Base-by-base conservation (phyloP, 2,797 vertebrate genomes). In the Bryconaethiops microstoma region DNA sequence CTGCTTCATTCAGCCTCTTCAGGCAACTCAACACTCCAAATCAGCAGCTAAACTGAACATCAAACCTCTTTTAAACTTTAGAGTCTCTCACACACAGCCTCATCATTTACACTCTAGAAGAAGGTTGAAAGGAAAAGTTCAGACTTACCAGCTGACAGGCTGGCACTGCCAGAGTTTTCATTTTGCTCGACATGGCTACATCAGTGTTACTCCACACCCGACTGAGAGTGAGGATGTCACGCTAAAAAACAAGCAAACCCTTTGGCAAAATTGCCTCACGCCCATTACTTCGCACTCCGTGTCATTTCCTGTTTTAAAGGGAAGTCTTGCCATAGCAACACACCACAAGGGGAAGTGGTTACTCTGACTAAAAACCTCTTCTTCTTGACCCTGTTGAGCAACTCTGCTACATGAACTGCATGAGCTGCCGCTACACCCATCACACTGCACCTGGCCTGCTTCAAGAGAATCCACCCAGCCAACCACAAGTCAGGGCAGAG, bases 311-410 rank as follows among this genome's bases (percentile, higher is more conserved):
- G 88, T 79, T 84, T 79, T 60, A 84, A 81, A 77, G 82, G 88
- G 86, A 89, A 87, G 84, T 86, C 84, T 81, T 84, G 54, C 86
- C 86, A 88, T 88, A 79, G 88, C 85, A 85, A 87, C 86, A 82
- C 79, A 83, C 89, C 88, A 8, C 88, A 89, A 90, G 83, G 88
- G 87, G 89, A 89, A 87, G 83, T 63, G 82, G 76, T 83, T 77
- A 62, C 45, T 79, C 76, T 64, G 57, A 82, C 67, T 57, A 50
- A 77, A 80, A 77, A 45, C 71, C 64, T 68, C 81, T 72, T 14
- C 50, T 71, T 78, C 67, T 69, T 40, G 52, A 52, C 57, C 71
- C 48, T 82, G 71, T 78, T 70, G 50, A 71, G 73, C 73, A 83
- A 64, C 78, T 71, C 39, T 9, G 35, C 45, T 75, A 64, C 12